Percentiles rank a stretch among this genome's conserved stretches.
These are phyloP conservation scores for Megaceryle torquata DNA, from an alignment of 2,113 vertebrate genomes.

Conservation along the genomic window DNA sequence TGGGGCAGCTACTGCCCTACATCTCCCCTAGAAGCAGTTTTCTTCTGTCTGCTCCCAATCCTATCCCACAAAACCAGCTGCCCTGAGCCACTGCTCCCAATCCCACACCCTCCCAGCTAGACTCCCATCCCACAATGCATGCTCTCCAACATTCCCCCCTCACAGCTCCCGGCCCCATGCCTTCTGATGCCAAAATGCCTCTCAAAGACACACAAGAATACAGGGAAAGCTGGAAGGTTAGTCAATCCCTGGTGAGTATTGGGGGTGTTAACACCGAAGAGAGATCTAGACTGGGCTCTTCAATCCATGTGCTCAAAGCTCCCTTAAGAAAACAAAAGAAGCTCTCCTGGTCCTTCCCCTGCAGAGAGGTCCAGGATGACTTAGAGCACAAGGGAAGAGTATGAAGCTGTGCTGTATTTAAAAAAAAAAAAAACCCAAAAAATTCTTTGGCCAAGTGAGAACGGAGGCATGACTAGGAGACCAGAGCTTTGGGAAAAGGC, in stretches of 20 bases:
- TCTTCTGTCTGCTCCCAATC: background rate
- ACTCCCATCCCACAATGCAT: background rate
- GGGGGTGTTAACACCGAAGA: background rate
- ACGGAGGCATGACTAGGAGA: background rate
- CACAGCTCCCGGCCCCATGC: background rate
- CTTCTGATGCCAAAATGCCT: background rate
- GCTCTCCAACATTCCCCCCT: background rate
- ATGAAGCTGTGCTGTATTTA: slow-evolving; percentile 11
- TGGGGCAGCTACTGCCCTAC: background rate
- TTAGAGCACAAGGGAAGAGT: slow-evolving; percentile 9
- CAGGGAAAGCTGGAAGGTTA: background rate
- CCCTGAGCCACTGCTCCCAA: background rate
- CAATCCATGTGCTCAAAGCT: slow-evolving; percentile 5
- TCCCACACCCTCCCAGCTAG: background rate
- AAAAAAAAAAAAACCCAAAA: background rate
- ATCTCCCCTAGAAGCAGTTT: background rate
- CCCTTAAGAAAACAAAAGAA: background rate
- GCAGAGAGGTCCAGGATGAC: background rate
- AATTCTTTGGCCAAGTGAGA: background rate
- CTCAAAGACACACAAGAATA: background rate
- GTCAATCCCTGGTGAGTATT: background rate
- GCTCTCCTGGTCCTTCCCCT: background rate
- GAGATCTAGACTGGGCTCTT: background rate
- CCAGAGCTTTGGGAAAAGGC: accelerated
- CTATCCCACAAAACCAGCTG: background rate